Base-by-base conservation (phyloP, 2,113 vertebrate genomes). In the Bos indicus region DNA sequence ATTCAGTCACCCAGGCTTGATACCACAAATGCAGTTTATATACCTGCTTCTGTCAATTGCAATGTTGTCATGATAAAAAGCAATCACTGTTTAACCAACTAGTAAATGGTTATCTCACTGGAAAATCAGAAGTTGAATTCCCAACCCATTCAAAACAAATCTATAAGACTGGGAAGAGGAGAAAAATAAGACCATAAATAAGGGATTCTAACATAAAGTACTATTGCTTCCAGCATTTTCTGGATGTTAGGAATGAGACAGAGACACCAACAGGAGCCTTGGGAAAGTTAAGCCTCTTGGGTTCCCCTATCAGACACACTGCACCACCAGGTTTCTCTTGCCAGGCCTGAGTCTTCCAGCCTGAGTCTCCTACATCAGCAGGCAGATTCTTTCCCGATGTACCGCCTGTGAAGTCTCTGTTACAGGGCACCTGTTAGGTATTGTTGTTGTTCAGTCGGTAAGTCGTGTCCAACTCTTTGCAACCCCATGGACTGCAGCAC, bases 101-200 rank as follows among this genome's bases (percentile, higher is more conserved):
- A 78, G 77, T 33, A 88, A 82, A 52, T 51, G 26, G 54, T 86
- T 23, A 62, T 30, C 23, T 91, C 15, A 51, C 26, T 93, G 67
- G 77, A 94, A 96, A 97, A 94, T 83, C 43, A 77, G 40, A 33
- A 23, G n/a, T 48, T 82, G 86, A 94, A 48, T 88, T 92, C 2
- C 26, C 7, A 57, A 25, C 17, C 46, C 46, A 51, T 92, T 90
- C 26, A 64, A 56, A 88, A 67, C 51, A 84, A 64, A 17, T 54
- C 1, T 36, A 1, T 43, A 71, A 56, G 64, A 85, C 25, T 33
- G 57, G 54, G 83, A 85, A 85, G 26, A 89, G 62, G 64, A 56
- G 16, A 54, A 51, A 36, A 52, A 43, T 10, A 28, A 86, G 46
- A 88, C 10, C 14, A 23, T 11, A 62, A 62, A 59, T 59, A 43